Evolutionary conservation across 2,113 vertebrate genomes (phyloP).

Genomic region (Syrrhaptes paradoxus): DNA sequence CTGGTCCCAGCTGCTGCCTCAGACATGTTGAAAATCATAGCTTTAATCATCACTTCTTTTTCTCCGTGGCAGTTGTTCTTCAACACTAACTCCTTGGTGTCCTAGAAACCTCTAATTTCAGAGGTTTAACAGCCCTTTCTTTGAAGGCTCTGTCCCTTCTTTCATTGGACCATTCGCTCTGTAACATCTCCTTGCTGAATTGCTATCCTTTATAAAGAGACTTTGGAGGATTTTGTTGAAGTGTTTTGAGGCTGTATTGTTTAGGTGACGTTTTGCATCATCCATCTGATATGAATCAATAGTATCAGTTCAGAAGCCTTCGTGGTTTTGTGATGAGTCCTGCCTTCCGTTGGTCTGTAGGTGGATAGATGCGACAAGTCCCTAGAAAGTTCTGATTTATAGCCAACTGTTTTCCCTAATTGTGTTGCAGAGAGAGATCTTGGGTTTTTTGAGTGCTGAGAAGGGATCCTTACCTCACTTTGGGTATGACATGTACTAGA

Average conservation of each 20-base stretch:
- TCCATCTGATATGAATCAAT: neutral
- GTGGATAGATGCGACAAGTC: neutral
- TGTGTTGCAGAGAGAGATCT: neutral
- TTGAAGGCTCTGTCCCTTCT: neutral
- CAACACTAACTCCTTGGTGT: neutral
- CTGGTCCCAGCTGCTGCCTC: neutral
- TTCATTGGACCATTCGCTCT: neutral
- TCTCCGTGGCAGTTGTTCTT: neutral
- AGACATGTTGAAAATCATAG: neutral
- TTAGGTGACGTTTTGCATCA: neutral
- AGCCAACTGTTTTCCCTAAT: neutral
- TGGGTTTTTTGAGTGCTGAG: neutral
- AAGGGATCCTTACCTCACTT: neutral
- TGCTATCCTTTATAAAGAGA: neutral
- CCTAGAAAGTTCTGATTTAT: neutral
- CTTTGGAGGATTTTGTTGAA: neutral
- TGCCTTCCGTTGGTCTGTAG: neutral
- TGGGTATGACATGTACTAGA: neutral
- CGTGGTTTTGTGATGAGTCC: neutral
- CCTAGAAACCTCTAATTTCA: neutral
- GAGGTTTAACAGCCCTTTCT: neutral
- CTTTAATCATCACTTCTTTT: neutral
- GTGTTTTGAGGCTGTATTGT: neutral
- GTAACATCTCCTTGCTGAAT: neutral
- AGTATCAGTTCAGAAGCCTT: neutral